Base-by-base conservation (phyloP, 2,888 invertebrate genomes). In the Orthosia gracilis region DNA sequence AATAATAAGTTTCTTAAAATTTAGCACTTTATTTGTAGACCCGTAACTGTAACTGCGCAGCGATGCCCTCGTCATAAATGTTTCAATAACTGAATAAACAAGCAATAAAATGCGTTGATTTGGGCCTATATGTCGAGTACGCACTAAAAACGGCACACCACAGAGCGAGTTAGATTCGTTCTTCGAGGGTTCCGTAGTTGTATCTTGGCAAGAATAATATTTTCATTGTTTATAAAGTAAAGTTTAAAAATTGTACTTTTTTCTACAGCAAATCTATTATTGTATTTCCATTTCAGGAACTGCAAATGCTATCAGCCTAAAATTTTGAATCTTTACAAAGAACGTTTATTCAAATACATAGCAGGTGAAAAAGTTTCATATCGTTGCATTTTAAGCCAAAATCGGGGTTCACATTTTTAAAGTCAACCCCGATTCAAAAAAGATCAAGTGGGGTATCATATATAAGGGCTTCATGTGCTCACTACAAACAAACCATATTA, bases 31-130 rank as follows among this genome's bases (percentile, higher is more conserved):
- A 4, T 31, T 40, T 40, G 40, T 40, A 40, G 40, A 7, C 5
- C 31, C 31, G 31, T 31, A 31, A 40, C 40, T 40, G 40, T 40
- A 54, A 79, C 47, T 75, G 49, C 80, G 73, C 59, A 79, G 23
- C 40, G 31, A 54, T 71, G 12, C 1, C 9, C 31, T 47, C 17
- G 5, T 11, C 47, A 54, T 40, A 31, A 21, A 7, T 54, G 40
- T 52, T 47, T 40, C 9, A 75, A 49, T 78, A 59, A 57, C 50
- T 31, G 21, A 21, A 26, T n/a, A 45, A 26, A 76, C 13, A 45
- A 15, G 54, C 23, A 26, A 13, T n/a, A 9, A 52, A 57, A 21
- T 31, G n/a, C 18, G 12, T 21, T 9, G 15, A 0, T 17, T 54
- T 12, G 17, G 40, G 15, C 17, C 18, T 21, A 23, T 4, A 52